Evolutionary conservation across 2,797 vertebrate species (phyloP), one percentile per base, ranked within the genome.

Genomic region (Peromyscus attwateri): DNA sequence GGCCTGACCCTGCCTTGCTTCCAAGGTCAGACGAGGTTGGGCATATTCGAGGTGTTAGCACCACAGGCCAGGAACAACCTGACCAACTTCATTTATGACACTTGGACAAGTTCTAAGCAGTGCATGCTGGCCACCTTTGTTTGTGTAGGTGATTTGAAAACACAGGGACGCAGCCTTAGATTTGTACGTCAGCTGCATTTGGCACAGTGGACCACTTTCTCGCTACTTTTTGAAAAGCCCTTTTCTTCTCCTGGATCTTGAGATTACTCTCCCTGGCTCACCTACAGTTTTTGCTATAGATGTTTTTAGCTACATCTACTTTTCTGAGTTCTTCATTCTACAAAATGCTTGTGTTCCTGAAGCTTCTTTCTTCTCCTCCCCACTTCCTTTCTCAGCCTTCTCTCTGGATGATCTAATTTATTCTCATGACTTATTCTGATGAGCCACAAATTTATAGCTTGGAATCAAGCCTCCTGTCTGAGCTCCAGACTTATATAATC

Each of bases 341-440:
- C 84, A 91, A 85, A 85, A 71, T 89, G 29, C 79, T 92, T 55
- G 46, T 34, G 5, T 87, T 85, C 10, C 87, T 60, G 31, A n/a
- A 89, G 6, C 60, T 79, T 16, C 7, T 91, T 95, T 89, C 46
- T 89, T 31, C 19, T 27, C 31, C 14, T 27, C 52, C 17, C 70
- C 37, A 21, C 55, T 75, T 43, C 5, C 17, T 17, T 80, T 52
- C 21, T 92, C 75, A n/a, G 4, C 85, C 16, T 7, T 80, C 16
- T 94, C 70, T 40, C 70, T 79, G 49, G n/a, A 46, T 64, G 73
- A 92, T 70, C 49, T 76, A 80, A 88, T 79, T 34, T 62, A 62
- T 94, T 97, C 70, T 87, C 60, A 16, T 57, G 40, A 87, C 85
- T 95, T 95, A 79, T 64, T 88, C 31, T 92, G 81, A 89, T 91